These are phyloP conservation scores for Lemur catta DNA, from an alignment of 2,797 vertebrate species.

Conservation along the genomic window DNA sequence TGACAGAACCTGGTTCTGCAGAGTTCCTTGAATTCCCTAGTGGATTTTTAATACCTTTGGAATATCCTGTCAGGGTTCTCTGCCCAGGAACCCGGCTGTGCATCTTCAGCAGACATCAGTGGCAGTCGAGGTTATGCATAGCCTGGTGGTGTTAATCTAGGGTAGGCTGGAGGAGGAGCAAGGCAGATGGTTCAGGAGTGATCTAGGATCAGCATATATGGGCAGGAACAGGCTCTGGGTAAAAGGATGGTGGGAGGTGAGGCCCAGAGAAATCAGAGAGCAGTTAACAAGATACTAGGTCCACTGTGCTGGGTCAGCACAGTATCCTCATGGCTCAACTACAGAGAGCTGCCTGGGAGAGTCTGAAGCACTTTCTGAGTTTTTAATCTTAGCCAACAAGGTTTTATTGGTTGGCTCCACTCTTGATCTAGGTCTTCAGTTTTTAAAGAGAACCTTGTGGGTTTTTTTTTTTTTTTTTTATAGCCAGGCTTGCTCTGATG, in stretches of 20 bases:
- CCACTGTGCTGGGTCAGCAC: not conserved
- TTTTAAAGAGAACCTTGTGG: not conserved
- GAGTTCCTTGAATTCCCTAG: not conserved
- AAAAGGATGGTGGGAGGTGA: not conserved
- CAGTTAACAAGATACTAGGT: not conserved
- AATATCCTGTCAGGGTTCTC: not conserved
- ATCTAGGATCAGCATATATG: not conserved
- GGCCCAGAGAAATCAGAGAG: not conserved
- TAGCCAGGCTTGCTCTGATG: not conserved
- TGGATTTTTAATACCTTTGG: not conserved
- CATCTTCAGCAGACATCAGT: not conserved
- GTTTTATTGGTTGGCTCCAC: not conserved
- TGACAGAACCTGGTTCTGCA: not conserved
- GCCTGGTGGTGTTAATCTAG: not conserved
- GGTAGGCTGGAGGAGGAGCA: not conserved
- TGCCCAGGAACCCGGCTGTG: not conserved
- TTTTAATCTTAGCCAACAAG: not conserved
- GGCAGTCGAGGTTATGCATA: not conserved
- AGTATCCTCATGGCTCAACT: not conserved
- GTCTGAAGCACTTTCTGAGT: not conserved
- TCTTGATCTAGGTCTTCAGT: not conserved
- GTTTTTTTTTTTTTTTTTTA: not conserved
- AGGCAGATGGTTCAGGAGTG: not conserved
- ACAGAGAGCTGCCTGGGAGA: not conserved
- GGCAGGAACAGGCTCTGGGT: not conserved